These are phyloP conservation scores for Propithecus deckenii DNA, from an alignment of 2,797 vertebrate species.

Conservation along the genomic window DNA sequence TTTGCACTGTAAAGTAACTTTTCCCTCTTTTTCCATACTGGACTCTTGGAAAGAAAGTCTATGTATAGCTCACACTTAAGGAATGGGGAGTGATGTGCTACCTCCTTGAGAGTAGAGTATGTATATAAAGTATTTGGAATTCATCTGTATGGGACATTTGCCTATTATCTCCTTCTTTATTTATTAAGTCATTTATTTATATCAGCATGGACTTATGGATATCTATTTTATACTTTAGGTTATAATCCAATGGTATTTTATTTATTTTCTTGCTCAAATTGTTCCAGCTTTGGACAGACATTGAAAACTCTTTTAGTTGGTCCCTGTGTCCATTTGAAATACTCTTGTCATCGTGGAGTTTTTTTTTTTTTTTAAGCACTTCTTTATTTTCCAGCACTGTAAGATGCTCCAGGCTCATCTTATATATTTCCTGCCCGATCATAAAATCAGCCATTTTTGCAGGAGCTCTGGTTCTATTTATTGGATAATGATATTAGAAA, in stretches of 20 bases:
- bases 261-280: neutral
- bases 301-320: neutral
- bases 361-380: neutral
- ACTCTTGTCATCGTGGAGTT: neutral
- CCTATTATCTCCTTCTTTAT: neutral
- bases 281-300: neutral
- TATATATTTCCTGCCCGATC: neutral
- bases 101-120: neutral
- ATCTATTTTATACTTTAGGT: neutral
- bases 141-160: neutral
- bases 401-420: neutral
- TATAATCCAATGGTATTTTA: neutral
- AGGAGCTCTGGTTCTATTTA: neutral
- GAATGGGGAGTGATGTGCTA: neutral
- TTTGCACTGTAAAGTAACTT: neutral
- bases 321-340: too few species aligned
- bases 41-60: neutral
- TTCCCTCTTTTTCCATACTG: neutral
- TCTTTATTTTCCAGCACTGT: neutral
- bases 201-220: neutral
- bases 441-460: neutral
- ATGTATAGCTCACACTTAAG: fast-evolving
- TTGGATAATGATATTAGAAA: neutral
- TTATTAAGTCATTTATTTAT: neutral
- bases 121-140: neutral